Evolutionary conservation across 1,140 invertebrate species (phyloP), one percentile per base, ranked within the genome.

Genomic region (Drosophila sturtevanti): DNA sequence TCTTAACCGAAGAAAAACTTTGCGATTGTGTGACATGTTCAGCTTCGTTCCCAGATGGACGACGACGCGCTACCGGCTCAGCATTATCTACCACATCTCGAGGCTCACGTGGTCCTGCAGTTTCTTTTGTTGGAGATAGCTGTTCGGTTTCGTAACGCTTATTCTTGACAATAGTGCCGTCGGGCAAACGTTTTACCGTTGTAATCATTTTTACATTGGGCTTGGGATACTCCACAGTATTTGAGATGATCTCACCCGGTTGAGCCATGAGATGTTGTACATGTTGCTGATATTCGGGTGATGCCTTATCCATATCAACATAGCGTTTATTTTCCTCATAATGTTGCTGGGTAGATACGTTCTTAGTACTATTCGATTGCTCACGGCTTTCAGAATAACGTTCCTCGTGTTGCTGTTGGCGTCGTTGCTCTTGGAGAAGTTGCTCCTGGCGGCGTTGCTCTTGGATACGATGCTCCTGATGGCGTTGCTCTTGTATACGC

Each of bases 131-230:
- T 0, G 89, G 84, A 11, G 61, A 44, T 1, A 81, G 11, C 18
- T 91, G 86, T 64, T 93, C 93, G 21, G 94, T 94, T 72, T 95
- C 94, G 38, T 94, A 93, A 55, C 93, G 92, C 35, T 94, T 95
- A 70, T 94, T 95, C 18, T 94, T 95, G 2, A 95, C 93, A 66
- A 92, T 93, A 14, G 94, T 94, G 16, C 94, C 94, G 79, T 95
- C 94, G 11, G 94, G 93, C n/a, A 95, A 86, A 24, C 93, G 93
- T 74, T 94, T 93, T 1, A 94, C 95, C 69, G 95, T 94, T 21
- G 93, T 94, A 11, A 93, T 93, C 67, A 95, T 93, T 90, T 93
- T 95, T 5, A 94, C 95, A 79, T 94, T 94, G 7, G 93, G 93
- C 77, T 94, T 94, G 7, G 93, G 93, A 80, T 94, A 94, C 60